A percentile compares a stretch with the other conserved stretches of the same genome.
These are phyloP conservation scores for Amphipoea lucens DNA, from an alignment of 2,888 invertebrate genomes.

Conservation along the genomic window DNA sequence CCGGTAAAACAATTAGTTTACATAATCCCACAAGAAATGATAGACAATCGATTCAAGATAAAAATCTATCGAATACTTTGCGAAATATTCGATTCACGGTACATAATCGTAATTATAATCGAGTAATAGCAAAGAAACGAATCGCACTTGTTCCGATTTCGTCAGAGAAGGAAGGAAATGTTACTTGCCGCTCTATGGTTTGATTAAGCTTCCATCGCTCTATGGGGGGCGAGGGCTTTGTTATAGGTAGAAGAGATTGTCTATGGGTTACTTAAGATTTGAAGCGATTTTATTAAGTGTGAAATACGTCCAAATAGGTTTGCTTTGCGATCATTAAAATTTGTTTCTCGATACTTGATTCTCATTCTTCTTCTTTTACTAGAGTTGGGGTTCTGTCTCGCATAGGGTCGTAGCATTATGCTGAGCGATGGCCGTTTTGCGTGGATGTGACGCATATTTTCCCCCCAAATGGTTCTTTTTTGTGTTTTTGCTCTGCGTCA, in stretches of 20 bases:
- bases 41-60: constrained; percentile 38
- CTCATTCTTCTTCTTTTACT: neutral
- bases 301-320: neutral
- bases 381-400: neutral
- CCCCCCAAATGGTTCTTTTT: neutral
- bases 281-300: neutral
- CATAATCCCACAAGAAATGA: constrained; percentile 44
- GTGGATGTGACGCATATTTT: neutral
- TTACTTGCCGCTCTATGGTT: constrained; percentile 33
- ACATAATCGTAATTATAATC: constrained; percentile 53
- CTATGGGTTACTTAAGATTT: neutral
- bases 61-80: constrained; percentile 37
- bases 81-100: constrained; percentile 48
- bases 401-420: too few relatives aligned
- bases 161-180: constrained; percentile 63
- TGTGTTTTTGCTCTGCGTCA: neutral
- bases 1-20: constrained; percentile 40
- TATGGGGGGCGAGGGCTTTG: constrained; percentile 32
- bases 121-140: constrained; percentile 37
- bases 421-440: neutral
- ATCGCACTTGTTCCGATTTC: constrained; percentile 60
- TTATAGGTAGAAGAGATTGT: constrained; percentile 27
- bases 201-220: constrained; percentile 30
- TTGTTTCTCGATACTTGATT: neutral
- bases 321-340: neutral